Evolutionary conservation across 1,140 invertebrate species (phyloP), one percentile per base, ranked within the genome.

Genomic region (Ylistrum balloti): DNA sequence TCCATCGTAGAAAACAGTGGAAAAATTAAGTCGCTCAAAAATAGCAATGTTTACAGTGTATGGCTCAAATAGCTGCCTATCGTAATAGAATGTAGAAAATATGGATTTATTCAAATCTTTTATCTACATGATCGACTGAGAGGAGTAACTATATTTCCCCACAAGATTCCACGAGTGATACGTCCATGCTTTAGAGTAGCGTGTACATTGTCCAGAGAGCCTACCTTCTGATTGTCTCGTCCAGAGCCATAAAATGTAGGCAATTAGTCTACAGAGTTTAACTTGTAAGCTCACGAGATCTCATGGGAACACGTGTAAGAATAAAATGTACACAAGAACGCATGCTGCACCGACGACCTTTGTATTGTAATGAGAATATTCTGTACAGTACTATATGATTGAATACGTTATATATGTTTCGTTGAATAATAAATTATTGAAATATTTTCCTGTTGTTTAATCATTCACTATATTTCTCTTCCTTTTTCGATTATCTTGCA

Each of bases 401-500:
- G n/a, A 74, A 28, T n/a, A 74, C n/a, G 56, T 74, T 74, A 74
- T 74, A 74, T 74, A 74, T 45, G 41, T 74, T 74, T 74, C 56
- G 56, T 74, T 74, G 56, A 74, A 74, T 28, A 74, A 74, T 28
- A 74, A 74, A 74, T 74, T 74, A 74, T 74, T 74, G 56, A 74
- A 74, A 28, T n/a, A 74, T 1, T 0, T 11, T 28, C n/a, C n/a
- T n/a, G 15, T 74, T 74, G 41, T 45, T n/a, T n/a, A n/a, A n/a
- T n/a, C n/a, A n/a, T n/a, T n/a, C n/a, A n/a, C n/a, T n/a, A n/a
- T n/a, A n/a, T n/a, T n/a, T n/a, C n/a, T n/a, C n/a, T n/a, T n/a
- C n/a, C n/a, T n/a, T n/a, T n/a, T n/a, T n/a, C n/a, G n/a, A n/a
- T n/a, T n/a, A n/a, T n/a, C n/a, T n/a, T n/a, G n/a, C n/a, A n/a